A percentile compares a stretch with the other conserved stretches of the same genome.
Conservation (phyloP, 2,113 vertebrate genomes). For the Alexandromys fortis region DNA sequence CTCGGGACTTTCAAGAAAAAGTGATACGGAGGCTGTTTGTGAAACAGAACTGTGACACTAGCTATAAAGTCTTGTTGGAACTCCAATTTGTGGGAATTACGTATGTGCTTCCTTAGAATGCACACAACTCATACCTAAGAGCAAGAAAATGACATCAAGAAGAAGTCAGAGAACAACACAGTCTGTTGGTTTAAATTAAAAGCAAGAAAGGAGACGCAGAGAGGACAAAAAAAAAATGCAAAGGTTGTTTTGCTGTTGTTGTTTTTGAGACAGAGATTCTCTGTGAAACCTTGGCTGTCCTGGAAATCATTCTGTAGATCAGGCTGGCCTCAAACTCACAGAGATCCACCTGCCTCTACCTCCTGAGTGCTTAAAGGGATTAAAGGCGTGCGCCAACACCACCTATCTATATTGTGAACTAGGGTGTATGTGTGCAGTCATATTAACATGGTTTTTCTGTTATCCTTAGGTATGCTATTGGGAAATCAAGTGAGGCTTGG, state of each 20-base stretch:
- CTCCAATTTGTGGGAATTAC: neutral
- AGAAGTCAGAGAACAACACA: constrained; percentile 23
- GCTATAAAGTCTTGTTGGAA: neutral
- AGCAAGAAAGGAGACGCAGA: neutral
- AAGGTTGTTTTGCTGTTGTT: no score
- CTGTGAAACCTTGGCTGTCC: no score
- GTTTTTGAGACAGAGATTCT: no score
- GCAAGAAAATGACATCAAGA: neutral
- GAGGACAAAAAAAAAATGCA: no score
- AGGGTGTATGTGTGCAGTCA: neutral
- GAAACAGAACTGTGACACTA: neutral
- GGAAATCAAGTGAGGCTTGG: neutral
- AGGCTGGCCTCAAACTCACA: no score
- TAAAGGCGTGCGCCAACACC: no score
- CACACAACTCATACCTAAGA: constrained; percentile 14
- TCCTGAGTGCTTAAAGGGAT: no score
- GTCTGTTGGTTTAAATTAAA: constrained; percentile 45
- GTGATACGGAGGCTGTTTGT: neutral
- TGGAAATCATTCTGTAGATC: no score
- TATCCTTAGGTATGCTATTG: neutral
- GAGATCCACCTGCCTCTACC: no score
- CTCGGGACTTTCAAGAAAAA: neutral
- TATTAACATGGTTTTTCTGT: no score
- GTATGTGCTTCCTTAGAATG: neutral
- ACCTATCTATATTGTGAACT: no score